Evolutionary conservation across 2,888 invertebrate species (phyloP).

Genomic region (Dendrolimus houi): DNA sequence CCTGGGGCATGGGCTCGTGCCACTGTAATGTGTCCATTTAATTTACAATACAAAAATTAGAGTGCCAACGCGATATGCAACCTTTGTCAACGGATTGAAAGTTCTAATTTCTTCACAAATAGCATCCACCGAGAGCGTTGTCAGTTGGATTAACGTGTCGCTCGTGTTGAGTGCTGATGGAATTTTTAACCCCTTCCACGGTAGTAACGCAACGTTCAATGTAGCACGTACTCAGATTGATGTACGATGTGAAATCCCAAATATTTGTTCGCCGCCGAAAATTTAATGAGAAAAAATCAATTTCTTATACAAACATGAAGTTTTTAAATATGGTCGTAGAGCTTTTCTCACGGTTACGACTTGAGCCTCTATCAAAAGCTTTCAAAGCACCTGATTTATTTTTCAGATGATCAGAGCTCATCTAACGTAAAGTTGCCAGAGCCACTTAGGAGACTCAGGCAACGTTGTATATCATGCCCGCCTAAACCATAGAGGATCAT

Average conservation of each 20-base stretch:
- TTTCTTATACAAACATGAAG: neutral
- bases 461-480: too few relatives aligned
- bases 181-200: slow-evolving; percentile 16
- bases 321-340: neutral
- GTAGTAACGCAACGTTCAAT: neutral
- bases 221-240: neutral
- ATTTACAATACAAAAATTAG: slow-evolving; percentile 47
- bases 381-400: too few relatives aligned
- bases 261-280: neutral
- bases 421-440: too few relatives aligned
- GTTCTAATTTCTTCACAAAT: slow-evolving; percentile 28
- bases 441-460: too few relatives aligned
- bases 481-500: too few relatives aligned
- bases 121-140: slow-evolving; percentile 10
- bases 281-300: neutral
- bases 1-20: slow-evolving; percentile 33
- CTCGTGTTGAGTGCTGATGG: slow-evolving; percentile 12
- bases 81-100: slow-evolving; percentile 30
- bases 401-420: too few relatives aligned
- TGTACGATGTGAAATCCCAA: neutral
- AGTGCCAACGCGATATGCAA: slow-evolving; percentile 21
- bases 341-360: too few relatives aligned
- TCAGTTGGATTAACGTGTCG: slow-evolving; percentile 18
- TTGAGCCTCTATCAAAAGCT: too few relatives aligned
- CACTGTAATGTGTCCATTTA: slow-evolving; percentile 59